Conservation (phyloP, 2,888 invertebrate species). For the Neoascia interrupta region DNA sequence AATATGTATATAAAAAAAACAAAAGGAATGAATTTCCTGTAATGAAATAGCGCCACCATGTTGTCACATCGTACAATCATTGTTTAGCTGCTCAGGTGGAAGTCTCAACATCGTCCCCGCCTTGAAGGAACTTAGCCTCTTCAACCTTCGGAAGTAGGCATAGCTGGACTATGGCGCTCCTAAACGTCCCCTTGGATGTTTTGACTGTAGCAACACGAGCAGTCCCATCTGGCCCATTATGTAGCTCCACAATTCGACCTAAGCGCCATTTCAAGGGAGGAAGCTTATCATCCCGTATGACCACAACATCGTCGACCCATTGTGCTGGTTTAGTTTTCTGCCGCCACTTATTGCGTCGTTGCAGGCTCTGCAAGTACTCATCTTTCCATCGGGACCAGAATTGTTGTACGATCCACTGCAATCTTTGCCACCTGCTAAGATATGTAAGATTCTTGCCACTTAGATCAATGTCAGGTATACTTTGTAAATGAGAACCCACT, state of each 20-base stretch:
- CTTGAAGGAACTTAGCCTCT: too few relatives aligned
- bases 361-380: constrained; percentile 25
- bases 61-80: too few relatives aligned
- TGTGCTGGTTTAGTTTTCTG: background rate
- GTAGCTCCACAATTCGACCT: background rate
- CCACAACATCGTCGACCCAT: background rate
- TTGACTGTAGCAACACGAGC: background rate
- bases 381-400: constrained; percentile 6
- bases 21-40: too few relatives aligned
- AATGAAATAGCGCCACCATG: too few relatives aligned
- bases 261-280: background rate
- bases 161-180: too few relatives aligned
- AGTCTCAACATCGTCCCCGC: too few relatives aligned
- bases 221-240: background rate
- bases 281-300: background rate
- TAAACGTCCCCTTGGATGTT: background rate
- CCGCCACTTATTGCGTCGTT: background rate
- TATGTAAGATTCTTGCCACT: constrained; percentile 5
- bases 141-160: too few relatives aligned
- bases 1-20: too few relatives aligned
- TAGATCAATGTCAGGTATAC: background rate
- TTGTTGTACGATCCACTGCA: constrained; percentile 25
- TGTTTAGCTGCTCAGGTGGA: too few relatives aligned
- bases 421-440: constrained; percentile 4
- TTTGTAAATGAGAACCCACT: background rate